A percentile compares a stretch with the other conserved stretches of the same genome.
These are phyloP conservation scores for Oscheius onirici DNA, from an alignment of 2,888 invertebrate species.

Conservation along the genomic window DNA sequence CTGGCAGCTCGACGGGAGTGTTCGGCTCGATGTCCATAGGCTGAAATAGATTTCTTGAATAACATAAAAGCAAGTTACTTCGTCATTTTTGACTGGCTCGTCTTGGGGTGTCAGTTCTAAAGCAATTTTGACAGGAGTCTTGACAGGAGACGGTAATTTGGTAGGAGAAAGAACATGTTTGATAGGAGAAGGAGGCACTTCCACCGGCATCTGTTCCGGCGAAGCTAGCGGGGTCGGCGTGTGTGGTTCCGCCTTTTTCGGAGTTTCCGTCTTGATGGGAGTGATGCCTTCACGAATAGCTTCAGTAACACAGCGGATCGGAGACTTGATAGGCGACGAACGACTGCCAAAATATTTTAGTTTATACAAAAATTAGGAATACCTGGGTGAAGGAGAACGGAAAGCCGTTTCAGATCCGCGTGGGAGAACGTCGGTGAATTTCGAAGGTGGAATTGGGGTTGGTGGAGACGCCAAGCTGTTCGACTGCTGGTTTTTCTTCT, in stretches of 20 bases:
- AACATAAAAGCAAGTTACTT: too few relatives aligned
- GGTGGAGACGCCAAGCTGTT: background rate
- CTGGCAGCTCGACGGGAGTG: too few relatives aligned
- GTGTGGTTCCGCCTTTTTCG: too few relatives aligned
- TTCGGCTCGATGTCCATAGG: too few relatives aligned
- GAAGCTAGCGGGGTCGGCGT: background rate
- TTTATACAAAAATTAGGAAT: background rate
- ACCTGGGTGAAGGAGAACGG: constrained; percentile 28
- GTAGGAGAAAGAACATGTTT: background rate
- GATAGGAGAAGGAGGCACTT: constrained; percentile 2
- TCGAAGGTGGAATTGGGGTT: constrained; percentile 4
- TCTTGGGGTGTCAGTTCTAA: background rate
- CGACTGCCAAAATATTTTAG: too few relatives aligned
- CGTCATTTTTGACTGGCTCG: background rate
- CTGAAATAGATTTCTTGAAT: too few relatives aligned
- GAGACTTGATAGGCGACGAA: constrained; percentile 31
- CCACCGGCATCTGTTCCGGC: background rate
- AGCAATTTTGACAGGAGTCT: constrained; percentile 5
- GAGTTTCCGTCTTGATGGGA: background rate
- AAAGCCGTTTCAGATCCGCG: constrained; percentile 22
- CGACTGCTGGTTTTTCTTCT: background rate
- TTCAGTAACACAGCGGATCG: constrained; percentile 40
- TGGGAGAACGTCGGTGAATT: constrained; percentile 4
- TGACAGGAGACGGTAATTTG: background rate
- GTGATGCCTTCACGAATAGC: constrained; percentile 28